These are phyloP conservation scores for Microplitis deprimator DNA, from an alignment of 2,888 invertebrate genomes.

Conservation along the genomic window DNA sequence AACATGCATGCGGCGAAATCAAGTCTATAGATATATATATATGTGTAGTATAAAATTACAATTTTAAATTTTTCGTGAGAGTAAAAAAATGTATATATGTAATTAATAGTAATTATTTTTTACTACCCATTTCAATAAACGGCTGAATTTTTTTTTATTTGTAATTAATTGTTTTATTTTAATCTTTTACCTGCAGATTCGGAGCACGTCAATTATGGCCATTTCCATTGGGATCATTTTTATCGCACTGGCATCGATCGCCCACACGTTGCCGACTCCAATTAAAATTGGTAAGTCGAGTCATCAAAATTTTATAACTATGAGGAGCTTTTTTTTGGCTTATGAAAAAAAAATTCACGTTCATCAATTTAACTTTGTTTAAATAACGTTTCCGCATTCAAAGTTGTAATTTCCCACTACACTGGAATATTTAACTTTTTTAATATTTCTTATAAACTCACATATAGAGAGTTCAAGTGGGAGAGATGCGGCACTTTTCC, in stretches of 20 bases:
- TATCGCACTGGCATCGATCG: constrained; percentile 35
- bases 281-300: constrained; percentile 48
- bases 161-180: constrained; percentile 16
- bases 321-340: not conserved
- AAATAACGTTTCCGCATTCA: not conserved
- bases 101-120: no score
- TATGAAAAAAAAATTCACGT: not conserved
- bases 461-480: not conserved
- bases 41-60: no score
- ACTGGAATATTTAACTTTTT: not conserved
- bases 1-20: no score
- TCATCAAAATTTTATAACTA: constrained; percentile 11
- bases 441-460: not conserved
- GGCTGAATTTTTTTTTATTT: not conserved
- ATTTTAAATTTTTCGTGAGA: not conserved
- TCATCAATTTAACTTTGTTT: not conserved
- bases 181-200: constrained; percentile 7
- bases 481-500: no score
- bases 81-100: not conserved
- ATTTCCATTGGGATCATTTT: constrained; percentile 21
- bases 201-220: not conserved
- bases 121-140: not conserved
- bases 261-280: constrained; percentile 38
- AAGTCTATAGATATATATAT: no score
- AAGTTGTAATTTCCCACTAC: constrained; percentile 3